Percentiles rank a stretch among this genome's conserved stretches.
Conservation (phyloP, 2,888 invertebrate species). For the Eucriotettix oculatus region DNA sequence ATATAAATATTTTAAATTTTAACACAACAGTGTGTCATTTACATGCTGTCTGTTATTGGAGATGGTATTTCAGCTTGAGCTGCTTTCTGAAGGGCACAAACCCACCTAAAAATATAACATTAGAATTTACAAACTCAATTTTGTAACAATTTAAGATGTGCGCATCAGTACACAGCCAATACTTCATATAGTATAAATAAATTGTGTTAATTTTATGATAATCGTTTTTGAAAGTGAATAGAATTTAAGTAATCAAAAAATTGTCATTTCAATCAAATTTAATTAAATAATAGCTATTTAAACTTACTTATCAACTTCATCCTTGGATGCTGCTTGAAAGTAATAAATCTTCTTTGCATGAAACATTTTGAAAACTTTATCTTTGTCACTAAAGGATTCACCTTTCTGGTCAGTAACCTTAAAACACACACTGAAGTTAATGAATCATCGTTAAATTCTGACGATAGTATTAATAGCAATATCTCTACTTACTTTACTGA, state of each 20-base stretch:
- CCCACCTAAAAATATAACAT: constrained; percentile 26
- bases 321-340: constrained; percentile 30
- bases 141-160: not conserved
- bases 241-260: not conserved
- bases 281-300: not conserved
- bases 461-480: not conserved
- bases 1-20: too few relatives aligned
- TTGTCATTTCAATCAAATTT: not conserved
- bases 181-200: too few relatives aligned
- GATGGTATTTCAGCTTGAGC: constrained; percentile 30
- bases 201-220: too few relatives aligned
- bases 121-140: not conserved
- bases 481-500: constrained; percentile 22
- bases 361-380: constrained; percentile 29
- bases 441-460: not conserved
- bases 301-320: constrained; percentile 28
- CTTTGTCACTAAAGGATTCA: constrained; percentile 20
- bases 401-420: constrained; percentile 10
- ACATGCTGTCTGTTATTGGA: not conserved
- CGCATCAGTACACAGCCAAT: too few relatives aligned
- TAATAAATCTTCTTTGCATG: constrained; percentile 31
- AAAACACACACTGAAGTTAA: not conserved
- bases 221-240: too few relatives aligned
- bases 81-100: constrained; percentile 27
- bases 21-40: too few relatives aligned